Conservation (phyloP, 2,797 vertebrate species). For the Vespertilio murinus region DNA sequence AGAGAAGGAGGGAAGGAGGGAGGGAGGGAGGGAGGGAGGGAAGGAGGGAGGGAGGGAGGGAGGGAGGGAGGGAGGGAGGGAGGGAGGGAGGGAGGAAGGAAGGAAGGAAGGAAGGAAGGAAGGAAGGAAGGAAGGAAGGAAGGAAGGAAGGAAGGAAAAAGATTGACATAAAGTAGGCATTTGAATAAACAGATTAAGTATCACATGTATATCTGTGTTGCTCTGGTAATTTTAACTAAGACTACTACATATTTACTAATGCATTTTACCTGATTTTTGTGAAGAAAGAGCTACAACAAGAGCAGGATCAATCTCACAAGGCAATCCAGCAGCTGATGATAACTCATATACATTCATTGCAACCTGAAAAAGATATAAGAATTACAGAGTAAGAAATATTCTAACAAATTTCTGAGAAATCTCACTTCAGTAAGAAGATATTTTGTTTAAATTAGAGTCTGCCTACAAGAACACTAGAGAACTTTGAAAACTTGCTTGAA, state of each 20-base stretch:
- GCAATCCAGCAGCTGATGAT: conserved; percentile 96
- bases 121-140: too few species aligned
- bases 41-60: too few species aligned
- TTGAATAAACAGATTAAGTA: neutral
- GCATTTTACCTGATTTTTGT: conserved; percentile 93
- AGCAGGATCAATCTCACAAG: conserved; percentile 98
- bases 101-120: too few species aligned
- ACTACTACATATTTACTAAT: neutral
- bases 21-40: too few species aligned
- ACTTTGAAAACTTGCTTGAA: conserved; percentile 56
- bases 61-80: too few species aligned
- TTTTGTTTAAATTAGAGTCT: neutral
- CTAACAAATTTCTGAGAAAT: conserved; percentile 21
- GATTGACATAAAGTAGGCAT: neutral
- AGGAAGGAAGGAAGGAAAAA: neutral
- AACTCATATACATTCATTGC: conserved; percentile 99
- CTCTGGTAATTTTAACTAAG: neutral
- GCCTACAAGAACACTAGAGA: neutral
- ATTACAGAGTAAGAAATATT: conserved; percentile 47
- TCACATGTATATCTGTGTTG: neutral
- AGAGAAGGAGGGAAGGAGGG: too few species aligned
- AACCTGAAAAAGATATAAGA: conserved; percentile 87
- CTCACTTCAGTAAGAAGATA: conserved; percentile 18
- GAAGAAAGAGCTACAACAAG: conserved; percentile 97
- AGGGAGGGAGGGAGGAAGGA: too few species aligned